phyloP scores from a whole-genome alignment of 2,797 vertebrate species.

The Aplochiton taeniatus region DNA sequence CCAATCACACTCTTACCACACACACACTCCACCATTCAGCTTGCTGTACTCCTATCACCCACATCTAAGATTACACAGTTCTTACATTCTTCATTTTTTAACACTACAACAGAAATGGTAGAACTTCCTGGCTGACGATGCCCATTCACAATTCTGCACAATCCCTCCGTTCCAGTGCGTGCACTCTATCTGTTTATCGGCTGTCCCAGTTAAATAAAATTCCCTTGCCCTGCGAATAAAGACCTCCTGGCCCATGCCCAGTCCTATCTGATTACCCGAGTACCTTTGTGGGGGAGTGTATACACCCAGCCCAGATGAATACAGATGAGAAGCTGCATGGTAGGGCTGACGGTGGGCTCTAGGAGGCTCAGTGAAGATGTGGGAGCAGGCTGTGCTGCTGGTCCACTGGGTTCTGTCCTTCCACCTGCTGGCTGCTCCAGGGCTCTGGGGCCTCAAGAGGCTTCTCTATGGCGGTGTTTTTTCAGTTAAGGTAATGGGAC shows the following conservation, averaged over 20 bases:
- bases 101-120: too few relatives aligned
- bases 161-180: too few relatives aligned
- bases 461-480: not conserved
- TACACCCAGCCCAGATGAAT: slow-evolving; percentile 56
- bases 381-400: slow-evolving; percentile 21
- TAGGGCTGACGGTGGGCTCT: not conserved
- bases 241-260: too few relatives aligned
- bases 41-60: too few relatives aligned
- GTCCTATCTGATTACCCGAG: slow-evolving; percentile 21
- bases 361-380: slow-evolving; percentile 40
- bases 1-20: not conserved
- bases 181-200: too few relatives aligned
- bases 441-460: slow-evolving; percentile 38
- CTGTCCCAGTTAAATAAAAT: too few relatives aligned
- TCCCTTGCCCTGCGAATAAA: too few relatives aligned
- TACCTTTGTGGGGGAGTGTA: slow-evolving; percentile 31
- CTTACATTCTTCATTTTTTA: too few relatives aligned
- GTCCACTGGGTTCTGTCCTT: slow-evolving; percentile 32
- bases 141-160: too few relatives aligned
- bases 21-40: too few relatives aligned
- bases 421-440: slow-evolving; percentile 32
- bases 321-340: slow-evolving; percentile 31
- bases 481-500: not conserved
- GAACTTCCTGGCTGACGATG: too few relatives aligned
- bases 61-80: too few relatives aligned